Percentiles rank a stretch among this genome's conserved stretches.
Conservation (phyloP, 2,888 invertebrate genomes). For the Anthophora plumipes region DNA sequence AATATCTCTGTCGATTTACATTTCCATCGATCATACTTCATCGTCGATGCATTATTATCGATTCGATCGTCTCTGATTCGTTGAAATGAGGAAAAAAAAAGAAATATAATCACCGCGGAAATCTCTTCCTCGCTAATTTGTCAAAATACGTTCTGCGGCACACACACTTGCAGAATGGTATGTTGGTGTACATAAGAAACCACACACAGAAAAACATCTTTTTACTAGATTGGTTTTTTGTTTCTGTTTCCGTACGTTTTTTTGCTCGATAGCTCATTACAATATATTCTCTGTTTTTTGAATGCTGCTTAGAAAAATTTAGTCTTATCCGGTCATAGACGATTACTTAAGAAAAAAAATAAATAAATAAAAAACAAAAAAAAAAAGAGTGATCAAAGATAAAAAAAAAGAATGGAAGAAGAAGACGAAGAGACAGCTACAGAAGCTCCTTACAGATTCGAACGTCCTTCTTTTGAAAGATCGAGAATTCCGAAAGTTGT, state of each 20-base stretch:
- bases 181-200: conserved; percentile 89
- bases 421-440: conserved; percentile 24
- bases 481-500: neutral
- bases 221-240: conserved; percentile 80
- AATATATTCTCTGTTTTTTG: conserved; percentile 75
- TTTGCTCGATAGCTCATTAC: conserved; percentile 72
- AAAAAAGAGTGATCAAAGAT: neutral
- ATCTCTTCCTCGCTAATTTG: conserved; percentile 46
- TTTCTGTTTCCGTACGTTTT: conserved; percentile 78
- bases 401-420: conserved; percentile 5
- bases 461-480: conserved; percentile 36
- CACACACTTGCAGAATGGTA: conserved; percentile 87
- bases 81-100: neutral
- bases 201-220: conserved; percentile 85
- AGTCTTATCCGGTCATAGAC: conserved; percentile 60
- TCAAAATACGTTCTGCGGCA: conserved; percentile 81
- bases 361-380: conserved; percentile 23
- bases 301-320: conserved; percentile 82
- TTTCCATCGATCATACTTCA: conserved; percentile 20
- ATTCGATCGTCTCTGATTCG: conserved; percentile 15
- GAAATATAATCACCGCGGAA: too few species aligned
- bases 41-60: conserved; percentile 37
- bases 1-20: conserved; percentile 8
- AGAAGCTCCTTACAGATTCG: conserved; percentile 56
- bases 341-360: conserved; percentile 43